Percentiles rank a stretch among this genome's conserved stretches.
Conservation (phyloP, 2,113 vertebrate genomes). For the Telmatochromis bifrenatus region DNA sequence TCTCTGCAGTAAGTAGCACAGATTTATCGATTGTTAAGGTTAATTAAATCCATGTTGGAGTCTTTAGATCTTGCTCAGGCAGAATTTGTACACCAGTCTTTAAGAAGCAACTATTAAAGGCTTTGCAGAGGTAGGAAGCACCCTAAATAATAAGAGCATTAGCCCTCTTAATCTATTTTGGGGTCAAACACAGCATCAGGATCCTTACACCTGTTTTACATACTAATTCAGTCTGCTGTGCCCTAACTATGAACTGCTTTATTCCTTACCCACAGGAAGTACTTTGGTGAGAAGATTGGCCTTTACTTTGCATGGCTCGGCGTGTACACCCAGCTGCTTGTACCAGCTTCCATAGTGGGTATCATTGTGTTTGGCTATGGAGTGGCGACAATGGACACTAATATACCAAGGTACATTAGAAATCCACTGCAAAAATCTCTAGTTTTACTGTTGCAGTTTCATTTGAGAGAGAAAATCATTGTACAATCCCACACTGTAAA, state of each 20-base stretch:
- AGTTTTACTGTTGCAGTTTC: background rate
- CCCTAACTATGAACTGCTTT: background rate
- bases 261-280: slow-evolving; percentile 78
- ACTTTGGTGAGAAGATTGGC: slow-evolving; percentile 98
- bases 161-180: background rate
- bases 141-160: background rate
- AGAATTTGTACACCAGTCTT: background rate
- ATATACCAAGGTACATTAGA: slow-evolving; percentile 85
- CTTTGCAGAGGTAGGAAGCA: background rate
- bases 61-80: background rate
- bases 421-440: background rate
- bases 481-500: background rate
- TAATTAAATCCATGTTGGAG: background rate
- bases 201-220: background rate
- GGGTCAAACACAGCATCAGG: background rate
- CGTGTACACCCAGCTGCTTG: slow-evolving; percentile 91
- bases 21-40: background rate
- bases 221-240: background rate
- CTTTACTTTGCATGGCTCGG: slow-evolving; percentile 98
- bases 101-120: background rate
- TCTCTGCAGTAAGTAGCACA: background rate
- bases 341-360: slow-evolving; percentile 88
- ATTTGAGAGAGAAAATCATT: background rate
- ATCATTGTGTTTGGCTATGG: slow-evolving; percentile 96
- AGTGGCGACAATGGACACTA: slow-evolving; percentile 84